Evolutionary conservation across 2,113 vertebrate species (phyloP).

Genomic region (Ciconia stormi): DNA sequence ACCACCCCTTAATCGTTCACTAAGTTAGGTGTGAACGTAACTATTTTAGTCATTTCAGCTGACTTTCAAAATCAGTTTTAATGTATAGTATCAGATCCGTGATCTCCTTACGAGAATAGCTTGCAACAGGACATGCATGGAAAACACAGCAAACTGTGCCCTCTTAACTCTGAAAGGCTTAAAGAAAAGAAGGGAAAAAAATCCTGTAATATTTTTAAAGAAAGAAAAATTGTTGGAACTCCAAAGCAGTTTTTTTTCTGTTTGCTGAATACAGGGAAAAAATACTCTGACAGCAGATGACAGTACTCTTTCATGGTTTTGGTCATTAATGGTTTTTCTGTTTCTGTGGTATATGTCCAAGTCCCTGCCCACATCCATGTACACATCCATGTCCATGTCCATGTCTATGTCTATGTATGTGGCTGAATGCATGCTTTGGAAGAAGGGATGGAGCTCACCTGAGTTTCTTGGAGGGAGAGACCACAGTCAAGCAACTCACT

Average conservation of each 20-base stretch:
- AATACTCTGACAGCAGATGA: background rate
- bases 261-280: background rate
- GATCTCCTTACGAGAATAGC: background rate
- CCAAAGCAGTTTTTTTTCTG: background rate
- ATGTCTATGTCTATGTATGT: too few species aligned
- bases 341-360: background rate
- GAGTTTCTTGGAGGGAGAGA: background rate
- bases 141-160: background rate
- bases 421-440: background rate
- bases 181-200: background rate
- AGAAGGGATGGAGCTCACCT: background rate
- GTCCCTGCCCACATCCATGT: background rate
- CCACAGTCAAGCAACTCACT: background rate
- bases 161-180: background rate
- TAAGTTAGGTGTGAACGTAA: background rate
- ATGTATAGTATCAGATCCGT: background rate
- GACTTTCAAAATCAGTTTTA: background rate
- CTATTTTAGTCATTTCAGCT: background rate
- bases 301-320: background rate
- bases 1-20: background rate
- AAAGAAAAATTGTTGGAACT: background rate
- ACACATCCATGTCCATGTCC: too few species aligned
- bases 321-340: background rate
- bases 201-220: background rate
- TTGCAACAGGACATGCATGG: background rate